Evolutionary conservation across 1,140 invertebrate genomes (phyloP).

Genomic region (Formica exsecta): DNA sequence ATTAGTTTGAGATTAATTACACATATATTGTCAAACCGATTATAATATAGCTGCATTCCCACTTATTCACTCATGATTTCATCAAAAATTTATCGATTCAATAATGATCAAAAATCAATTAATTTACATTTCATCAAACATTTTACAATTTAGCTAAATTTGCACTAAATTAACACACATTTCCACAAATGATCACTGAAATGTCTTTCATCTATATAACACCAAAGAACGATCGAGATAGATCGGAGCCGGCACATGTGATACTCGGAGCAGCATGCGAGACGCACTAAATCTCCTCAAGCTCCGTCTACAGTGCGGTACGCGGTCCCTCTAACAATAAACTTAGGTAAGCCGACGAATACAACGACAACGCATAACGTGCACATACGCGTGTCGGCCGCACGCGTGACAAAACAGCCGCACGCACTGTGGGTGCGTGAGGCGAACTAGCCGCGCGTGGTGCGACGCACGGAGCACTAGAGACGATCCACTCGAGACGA

Average conservation of each 20-base stretch:
- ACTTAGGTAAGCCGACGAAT: slow-evolving; percentile 79
- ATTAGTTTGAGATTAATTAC: not conserved
- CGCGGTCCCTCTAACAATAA: slow-evolving; percentile 83
- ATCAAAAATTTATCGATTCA: not conserved
- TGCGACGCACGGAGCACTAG: slow-evolving; percentile 2
- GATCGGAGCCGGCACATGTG: slow-evolving; percentile 65
- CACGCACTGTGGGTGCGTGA: slow-evolving; percentile 60
- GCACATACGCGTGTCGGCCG: slow-evolving; percentile 64
- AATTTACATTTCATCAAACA: not conserved
- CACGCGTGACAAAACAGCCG: slow-evolving; percentile 71
- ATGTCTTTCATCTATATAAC: slow-evolving; percentile 1
- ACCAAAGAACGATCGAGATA: slow-evolving; percentile 39
- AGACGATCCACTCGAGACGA: slow-evolving; percentile 61
- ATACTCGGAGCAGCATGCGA: slow-evolving; percentile 72
- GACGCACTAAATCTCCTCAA: slow-evolving; percentile 80
- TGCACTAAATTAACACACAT: slow-evolving; percentile 19
- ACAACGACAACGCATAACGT: slow-evolving; percentile 65
- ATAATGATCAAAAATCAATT: not conserved
- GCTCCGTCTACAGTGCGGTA: slow-evolving; percentile 68
- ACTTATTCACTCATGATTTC: not conserved
- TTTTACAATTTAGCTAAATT: not conserved
- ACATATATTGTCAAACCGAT: not conserved
- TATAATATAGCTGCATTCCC: not conserved
- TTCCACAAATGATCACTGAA: not conserved
- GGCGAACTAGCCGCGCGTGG: slow-evolving; percentile 52